Evolutionary conservation across 1,140 invertebrate genomes (phyloP).

Genomic region (Drosophila kepulauana): DNA sequence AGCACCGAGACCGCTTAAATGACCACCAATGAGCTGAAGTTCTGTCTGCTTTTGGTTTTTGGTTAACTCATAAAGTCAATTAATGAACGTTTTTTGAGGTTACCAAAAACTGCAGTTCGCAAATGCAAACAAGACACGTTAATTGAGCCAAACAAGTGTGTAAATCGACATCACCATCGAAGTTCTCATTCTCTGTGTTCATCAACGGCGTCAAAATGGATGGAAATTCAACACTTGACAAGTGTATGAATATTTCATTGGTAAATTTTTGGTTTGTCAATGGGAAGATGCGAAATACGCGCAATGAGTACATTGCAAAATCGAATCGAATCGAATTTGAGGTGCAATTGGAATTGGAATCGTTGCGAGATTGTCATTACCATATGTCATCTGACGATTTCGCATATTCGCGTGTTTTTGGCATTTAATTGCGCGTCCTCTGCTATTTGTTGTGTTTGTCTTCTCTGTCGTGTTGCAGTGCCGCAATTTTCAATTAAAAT

Average conservation of each 20-base stretch:
- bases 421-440: constrained; percentile 63
- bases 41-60: constrained; percentile 16
- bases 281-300: constrained; percentile 36
- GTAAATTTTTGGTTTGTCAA: constrained; percentile 29
- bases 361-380: constrained; percentile 14
- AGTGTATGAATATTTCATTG: constrained; percentile 55
- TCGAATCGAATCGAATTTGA: constrained; percentile 36
- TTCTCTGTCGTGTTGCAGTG: constrained; percentile 6
- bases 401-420: constrained; percentile 51
- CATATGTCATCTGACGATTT: constrained; percentile 44
- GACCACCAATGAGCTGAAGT: constrained; percentile 21
- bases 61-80: constrained; percentile 32
- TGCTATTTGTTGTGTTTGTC: not conserved
- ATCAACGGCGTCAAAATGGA: constrained; percentile 24
- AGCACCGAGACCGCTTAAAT: constrained; percentile 35
- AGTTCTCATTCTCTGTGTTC: constrained; percentile 4
- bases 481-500: constrained; percentile 77
- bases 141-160: constrained; percentile 57
- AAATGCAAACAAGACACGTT: constrained; percentile 40
- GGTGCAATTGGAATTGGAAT: not conserved
- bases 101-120: constrained; percentile 7
- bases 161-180: constrained; percentile 20
- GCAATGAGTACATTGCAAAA: not conserved
- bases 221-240: constrained; percentile 46
- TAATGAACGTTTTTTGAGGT: constrained; percentile 17